Conservation (phyloP, 2,888 invertebrate species). For the Cylindroiulus punctatus region DNA sequence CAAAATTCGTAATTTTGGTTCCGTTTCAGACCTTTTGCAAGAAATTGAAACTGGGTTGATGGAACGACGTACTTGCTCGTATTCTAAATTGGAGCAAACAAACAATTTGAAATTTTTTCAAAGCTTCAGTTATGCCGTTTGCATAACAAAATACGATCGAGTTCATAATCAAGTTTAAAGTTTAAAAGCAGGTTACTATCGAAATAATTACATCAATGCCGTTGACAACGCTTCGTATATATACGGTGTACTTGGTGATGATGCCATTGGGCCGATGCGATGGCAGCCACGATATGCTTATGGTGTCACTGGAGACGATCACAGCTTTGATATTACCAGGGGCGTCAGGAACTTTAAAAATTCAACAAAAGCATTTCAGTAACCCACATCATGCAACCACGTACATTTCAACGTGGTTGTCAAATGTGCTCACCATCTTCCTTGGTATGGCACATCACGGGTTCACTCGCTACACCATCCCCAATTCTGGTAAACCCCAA, state of each 20-base stretch:
- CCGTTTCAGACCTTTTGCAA: constrained; percentile 67
- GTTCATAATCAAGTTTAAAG: too few species aligned
- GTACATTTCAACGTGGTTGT: neutral
- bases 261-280: constrained; percentile 85
- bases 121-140: too few species aligned
- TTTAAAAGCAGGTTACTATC: too few species aligned
- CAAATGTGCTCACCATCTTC: constrained; percentile 63
- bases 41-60: constrained; percentile 60
- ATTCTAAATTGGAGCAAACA: constrained; percentile 57
- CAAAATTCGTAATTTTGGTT: constrained; percentile 73
- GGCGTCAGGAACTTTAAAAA: constrained; percentile 64
- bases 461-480: constrained; percentile 64
- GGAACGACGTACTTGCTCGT: constrained; percentile 60
- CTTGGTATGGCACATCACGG: constrained; percentile 64
- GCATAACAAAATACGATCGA: too few species aligned
- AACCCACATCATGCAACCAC: neutral
- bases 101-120: too few species aligned
- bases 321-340: constrained; percentile 66
- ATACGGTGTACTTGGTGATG: constrained; percentile 83
- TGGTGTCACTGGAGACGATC: constrained; percentile 63
- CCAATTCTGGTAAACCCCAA: constrained; percentile 66
- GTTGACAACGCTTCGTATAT: constrained; percentile 64
- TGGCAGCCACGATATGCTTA: constrained; percentile 79
- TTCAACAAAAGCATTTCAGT: neutral
- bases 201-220: constrained; percentile 58